phyloP scores from a whole-genome alignment of 1,140 invertebrate genomes.

The Chlorops oryzae region DNA sequence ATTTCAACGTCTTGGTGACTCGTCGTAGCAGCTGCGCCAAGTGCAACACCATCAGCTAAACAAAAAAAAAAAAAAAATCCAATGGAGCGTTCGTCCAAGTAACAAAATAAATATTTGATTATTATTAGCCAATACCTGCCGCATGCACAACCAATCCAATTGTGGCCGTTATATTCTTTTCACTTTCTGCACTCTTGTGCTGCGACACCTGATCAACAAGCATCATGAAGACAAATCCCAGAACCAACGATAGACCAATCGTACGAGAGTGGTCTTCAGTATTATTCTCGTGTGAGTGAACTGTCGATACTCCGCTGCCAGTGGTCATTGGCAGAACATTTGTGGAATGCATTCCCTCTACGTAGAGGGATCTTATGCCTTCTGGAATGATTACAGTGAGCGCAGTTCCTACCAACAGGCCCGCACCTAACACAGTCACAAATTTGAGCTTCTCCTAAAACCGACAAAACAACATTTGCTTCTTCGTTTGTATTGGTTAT shows the following conservation, averaged over 20 bases:
- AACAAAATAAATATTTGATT: not conserved
- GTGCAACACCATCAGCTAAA: slow-evolving; percentile 94
- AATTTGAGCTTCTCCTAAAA: slow-evolving; percentile 88
- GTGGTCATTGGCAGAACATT: slow-evolving; percentile 17
- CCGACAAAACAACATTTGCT: slow-evolving; percentile 2
- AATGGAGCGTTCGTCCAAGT: not conserved
- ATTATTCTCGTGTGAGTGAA: not conserved
- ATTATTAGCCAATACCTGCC: slow-evolving; percentile 21
- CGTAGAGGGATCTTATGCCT: slow-evolving; percentile 81
- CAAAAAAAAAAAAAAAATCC: not conserved
- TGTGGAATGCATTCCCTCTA: slow-evolving; percentile 17
- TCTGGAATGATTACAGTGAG: slow-evolving; percentile 98
- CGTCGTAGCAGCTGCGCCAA: slow-evolving; percentile 93
- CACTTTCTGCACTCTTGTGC: slow-evolving; percentile 58
- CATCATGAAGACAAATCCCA: slow-evolving; percentile 93
- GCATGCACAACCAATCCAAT: slow-evolving; percentile 96
- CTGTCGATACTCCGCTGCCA: slow-evolving; percentile 7
- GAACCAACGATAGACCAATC: slow-evolving; percentile 59
- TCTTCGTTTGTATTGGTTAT: not conserved
- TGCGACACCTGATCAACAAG: slow-evolving; percentile 84
- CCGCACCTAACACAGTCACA: slow-evolving; percentile 92
- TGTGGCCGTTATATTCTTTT: slow-evolving; percentile 83
- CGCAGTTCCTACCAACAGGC: slow-evolving; percentile 95
- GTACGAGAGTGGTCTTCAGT: slow-evolving; percentile 53
- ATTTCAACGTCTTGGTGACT: slow-evolving; percentile 93